These are phyloP conservation scores for Pipistrellus pipistrellus DNA, from an alignment of 2,797 vertebrate species.

Conservation along the genomic window DNA sequence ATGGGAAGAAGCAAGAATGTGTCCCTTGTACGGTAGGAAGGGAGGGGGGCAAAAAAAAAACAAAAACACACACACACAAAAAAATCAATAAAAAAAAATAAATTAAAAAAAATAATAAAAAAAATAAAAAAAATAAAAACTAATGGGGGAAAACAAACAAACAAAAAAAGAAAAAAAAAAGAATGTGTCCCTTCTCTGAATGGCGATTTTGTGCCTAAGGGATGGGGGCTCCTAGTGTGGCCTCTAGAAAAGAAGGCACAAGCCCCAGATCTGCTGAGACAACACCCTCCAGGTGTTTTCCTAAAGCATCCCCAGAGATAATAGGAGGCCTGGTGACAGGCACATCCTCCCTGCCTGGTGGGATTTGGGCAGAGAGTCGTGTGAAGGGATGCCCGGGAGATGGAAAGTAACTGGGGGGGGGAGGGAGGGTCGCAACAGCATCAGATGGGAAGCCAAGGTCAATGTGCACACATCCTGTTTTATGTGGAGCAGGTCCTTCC, in stretches of 20 bases:
- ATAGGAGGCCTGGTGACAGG: constrained; percentile 56
- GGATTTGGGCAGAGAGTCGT: constrained; percentile 14
- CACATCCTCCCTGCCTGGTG: constrained; percentile 59
- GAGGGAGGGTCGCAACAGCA: neutral
- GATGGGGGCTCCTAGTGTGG: neutral
- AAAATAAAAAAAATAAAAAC: no score
- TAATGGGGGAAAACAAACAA: no score
- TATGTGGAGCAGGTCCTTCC: neutral
- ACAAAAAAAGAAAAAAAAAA: no score
- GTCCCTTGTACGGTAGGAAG: no score
- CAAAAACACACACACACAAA: no score
- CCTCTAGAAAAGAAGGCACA: neutral
- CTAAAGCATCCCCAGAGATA: constrained; percentile 42
- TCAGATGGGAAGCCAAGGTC: constrained; percentile 10
- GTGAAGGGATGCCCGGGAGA: neutral
- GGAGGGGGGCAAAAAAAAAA: no score
- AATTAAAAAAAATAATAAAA: no score
- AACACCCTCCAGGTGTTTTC: constrained; percentile 54
- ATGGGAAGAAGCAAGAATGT: neutral
- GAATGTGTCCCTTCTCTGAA: neutral
- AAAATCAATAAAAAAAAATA: no score
- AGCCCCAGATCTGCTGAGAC: neutral
- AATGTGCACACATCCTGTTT: constrained; percentile 42
- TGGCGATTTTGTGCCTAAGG: neutral
- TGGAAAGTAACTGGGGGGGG: neutral